phyloP scores from a whole-genome alignment of 2,113 vertebrate species.

The Salvator merianae region DNA sequence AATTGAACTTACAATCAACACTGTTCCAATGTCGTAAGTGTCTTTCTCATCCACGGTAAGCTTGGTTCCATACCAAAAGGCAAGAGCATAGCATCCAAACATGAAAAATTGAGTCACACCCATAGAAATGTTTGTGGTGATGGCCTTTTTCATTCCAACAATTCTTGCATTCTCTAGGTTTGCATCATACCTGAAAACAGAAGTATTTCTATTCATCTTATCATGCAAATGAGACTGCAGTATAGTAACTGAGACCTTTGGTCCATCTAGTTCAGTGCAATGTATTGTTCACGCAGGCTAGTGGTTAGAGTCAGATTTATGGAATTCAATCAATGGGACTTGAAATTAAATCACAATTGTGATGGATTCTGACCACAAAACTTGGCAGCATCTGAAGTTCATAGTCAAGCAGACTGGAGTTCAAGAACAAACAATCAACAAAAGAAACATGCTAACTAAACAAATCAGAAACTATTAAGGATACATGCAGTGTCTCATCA shows the following conservation, averaged over 20 bases:
- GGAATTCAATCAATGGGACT: too few species aligned
- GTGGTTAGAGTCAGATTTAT: too few species aligned
- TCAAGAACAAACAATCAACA: too few species aligned
- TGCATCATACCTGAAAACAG: slow-evolving; percentile 70
- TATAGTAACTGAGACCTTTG: too few species aligned
- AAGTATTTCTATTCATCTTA: not conserved
- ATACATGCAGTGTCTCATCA: too few species aligned
- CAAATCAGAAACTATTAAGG: too few species aligned
- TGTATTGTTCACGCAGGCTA: too few species aligned
- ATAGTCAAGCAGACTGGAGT: too few species aligned
- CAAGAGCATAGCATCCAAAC: slow-evolving; percentile 81
- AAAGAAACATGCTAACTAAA: too few species aligned
- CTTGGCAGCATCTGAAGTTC: too few species aligned
- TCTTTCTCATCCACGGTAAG: slow-evolving; percentile 73
- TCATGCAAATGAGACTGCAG: not conserved
- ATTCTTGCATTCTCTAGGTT: slow-evolving; percentile 78
- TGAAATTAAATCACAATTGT: too few species aligned
- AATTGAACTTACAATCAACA: slow-evolving; percentile 79
- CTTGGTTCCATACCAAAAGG: slow-evolving; percentile 87
- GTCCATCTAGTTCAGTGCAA: not conserved
- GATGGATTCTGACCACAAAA: too few species aligned
- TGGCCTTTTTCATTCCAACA: slow-evolving; percentile 80
- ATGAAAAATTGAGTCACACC: slow-evolving; percentile 80
- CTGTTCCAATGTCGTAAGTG: slow-evolving; percentile 77
- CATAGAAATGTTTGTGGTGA: slow-evolving; percentile 75